phyloP scores from a whole-genome alignment of 1,140 invertebrate species.

The Eumeta japonica region DNA sequence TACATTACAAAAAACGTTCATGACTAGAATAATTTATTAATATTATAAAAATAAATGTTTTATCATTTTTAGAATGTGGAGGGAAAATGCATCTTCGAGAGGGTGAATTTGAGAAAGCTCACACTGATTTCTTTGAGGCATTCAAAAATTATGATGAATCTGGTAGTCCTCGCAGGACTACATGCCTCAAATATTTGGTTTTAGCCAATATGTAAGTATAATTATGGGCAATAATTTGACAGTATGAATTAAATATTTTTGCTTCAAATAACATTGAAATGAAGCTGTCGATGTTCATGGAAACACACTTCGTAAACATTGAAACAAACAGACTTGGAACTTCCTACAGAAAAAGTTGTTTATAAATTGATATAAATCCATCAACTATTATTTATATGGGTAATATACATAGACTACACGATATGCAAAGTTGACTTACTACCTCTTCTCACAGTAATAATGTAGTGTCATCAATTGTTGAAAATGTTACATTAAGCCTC shows the following conservation, averaged over 20 bases:
- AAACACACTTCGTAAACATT: neutral
- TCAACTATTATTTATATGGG: no score
- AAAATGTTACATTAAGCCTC: no score
- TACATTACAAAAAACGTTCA: no score
- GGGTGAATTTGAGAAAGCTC: constrained; percentile 97
- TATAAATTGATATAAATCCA: no score
- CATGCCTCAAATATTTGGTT: constrained; percentile 97
- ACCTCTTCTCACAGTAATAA: no score
- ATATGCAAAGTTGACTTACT: no score
- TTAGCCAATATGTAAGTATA: constrained; percentile 88
- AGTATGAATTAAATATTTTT: neutral
- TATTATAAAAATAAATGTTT: neutral
- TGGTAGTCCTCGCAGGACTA: constrained; percentile 94
- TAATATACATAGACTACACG: no score
- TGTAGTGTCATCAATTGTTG: no score
- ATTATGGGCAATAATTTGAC: constrained; percentile 6
- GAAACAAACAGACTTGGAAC: no score
- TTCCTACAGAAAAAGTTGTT: no score
- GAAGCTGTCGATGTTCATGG: neutral
- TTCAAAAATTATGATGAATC: constrained; percentile 99
- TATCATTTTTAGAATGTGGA: constrained; percentile 81
- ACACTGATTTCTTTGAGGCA: constrained; percentile 99
- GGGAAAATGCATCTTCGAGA: constrained; percentile 99
- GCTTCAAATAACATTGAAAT: neutral
- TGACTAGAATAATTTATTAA: no score